A percentile compares a stretch with the other conserved stretches of the same genome.
Conservation (phyloP, 2,888 invertebrate species). For the Atherix ibis region DNA sequence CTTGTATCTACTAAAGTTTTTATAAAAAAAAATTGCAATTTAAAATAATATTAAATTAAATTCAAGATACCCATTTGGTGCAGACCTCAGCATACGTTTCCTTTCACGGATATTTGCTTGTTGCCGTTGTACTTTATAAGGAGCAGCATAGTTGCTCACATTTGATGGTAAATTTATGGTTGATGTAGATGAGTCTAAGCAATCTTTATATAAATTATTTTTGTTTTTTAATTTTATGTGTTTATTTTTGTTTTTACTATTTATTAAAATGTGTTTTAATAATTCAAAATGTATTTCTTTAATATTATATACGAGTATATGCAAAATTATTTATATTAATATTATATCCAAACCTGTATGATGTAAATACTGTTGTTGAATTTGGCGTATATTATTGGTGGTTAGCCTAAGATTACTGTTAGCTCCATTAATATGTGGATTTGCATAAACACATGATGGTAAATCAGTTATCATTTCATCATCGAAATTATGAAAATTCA, state of each 20-base stretch:
- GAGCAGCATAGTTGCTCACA: conserved; percentile 15
- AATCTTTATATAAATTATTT: conserved; percentile 9
- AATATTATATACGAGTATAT: background rate
- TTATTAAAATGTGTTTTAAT: background rate
- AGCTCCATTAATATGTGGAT: conserved; percentile 32
- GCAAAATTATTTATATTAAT: background rate
- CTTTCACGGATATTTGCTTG: conserved; percentile 93
- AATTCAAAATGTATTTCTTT: conserved; percentile 1
- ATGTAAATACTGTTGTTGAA: conserved; percentile 32
- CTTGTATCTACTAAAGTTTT: too few relatives aligned
- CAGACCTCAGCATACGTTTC: conserved; percentile 96
- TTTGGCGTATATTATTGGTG: conserved; percentile 27
- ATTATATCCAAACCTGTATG: conserved; percentile 23
- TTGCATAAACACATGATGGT: conserved; percentile 68
- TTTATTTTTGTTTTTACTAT: too few relatives aligned
- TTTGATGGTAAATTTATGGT: conserved; percentile 16
- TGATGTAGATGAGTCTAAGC: conserved; percentile 18
- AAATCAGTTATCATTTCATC: conserved; percentile 50
- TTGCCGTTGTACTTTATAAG: conserved; percentile 74
- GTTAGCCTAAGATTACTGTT: conserved; percentile 20
- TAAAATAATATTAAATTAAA: too few relatives aligned
- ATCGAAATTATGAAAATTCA: conserved; percentile 30
- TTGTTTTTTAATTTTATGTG: too few relatives aligned
- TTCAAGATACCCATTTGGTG: conserved; percentile 60
- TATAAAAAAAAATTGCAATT: too few relatives aligned